Evolutionary conservation across 1,140 invertebrate species (phyloP), one percentile per base, ranked within the genome.

Genomic region (Magallana ariakensis): DNA sequence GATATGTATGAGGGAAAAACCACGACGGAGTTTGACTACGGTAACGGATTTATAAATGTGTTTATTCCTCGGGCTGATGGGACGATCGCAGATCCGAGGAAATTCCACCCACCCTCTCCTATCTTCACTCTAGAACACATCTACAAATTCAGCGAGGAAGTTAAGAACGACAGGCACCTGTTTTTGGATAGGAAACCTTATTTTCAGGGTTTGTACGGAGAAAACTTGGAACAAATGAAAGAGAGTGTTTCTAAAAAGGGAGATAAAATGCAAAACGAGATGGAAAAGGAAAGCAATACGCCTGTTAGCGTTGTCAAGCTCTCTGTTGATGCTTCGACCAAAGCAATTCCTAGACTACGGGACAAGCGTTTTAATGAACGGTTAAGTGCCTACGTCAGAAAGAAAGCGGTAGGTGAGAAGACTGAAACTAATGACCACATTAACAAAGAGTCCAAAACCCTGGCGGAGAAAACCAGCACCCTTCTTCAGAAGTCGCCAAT

Each of bases 111-210:
- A 19, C 85, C 85, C 13, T 86, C 85, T 5, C 85, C 85, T 22
- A 55, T 86, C 46, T 86, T 86, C n/a, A 53, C 85, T 15, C 26
- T 86, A 26, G 57, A 81, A 33, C 80, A 86, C 13, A 82, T 86
- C 10, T 86, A 60, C 80, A 86, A 86, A 86, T 86, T 86, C 22
- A 86, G 85, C 62, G 85, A 86, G 3, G 55, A 86, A 13, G 85
- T 86, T 13, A 81, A 81, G 8, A 57, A 81, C 22, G 85, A 86
- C 56, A 55, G 85, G 8, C 85, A 86, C 11, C 54, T 86, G 8
- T 86, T 86, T 33, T 57, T 82, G 46, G 46, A 62, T 10, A 81
- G 80, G 46, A 86, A 86, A 19, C 55, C 85, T 19, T 86, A 81
- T 81, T 82, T 81, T 60, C 75, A 81, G n/a, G 19, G 80, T 10